Evolutionary conservation across 1,140 invertebrate genomes (phyloP).

Genomic region (Heliconius nattereri): DNA sequence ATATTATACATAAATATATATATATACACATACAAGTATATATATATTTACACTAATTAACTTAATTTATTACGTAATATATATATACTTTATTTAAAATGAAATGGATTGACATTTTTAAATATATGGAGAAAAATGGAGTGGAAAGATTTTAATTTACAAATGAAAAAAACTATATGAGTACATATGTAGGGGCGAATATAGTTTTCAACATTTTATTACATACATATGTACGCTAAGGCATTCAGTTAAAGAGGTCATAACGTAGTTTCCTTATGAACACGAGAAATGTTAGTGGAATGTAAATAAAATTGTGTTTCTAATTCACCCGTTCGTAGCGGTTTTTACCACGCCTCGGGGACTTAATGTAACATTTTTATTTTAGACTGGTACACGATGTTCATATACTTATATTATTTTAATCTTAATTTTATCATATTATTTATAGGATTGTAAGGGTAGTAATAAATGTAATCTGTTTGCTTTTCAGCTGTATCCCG

Average conservation of each 20-base stretch:
- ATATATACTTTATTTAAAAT: too few species aligned
- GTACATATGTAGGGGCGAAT: neutral
- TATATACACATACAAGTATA: too few species aligned
- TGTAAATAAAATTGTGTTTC: constrained; percentile 23
- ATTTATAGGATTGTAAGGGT: too few species aligned
- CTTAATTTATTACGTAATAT: too few species aligned
- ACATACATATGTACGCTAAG: neutral
- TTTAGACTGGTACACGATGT: neutral
- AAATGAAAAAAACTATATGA: neutral
- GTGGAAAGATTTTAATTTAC: neutral
- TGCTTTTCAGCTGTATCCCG: too few species aligned
- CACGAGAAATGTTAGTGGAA: constrained; percentile 17
- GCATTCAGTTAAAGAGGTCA: constrained; percentile 15
- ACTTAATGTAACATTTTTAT: constrained; percentile 2
- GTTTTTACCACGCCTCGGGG: constrained; percentile 8
- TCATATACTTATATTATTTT: neutral
- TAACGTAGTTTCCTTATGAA: constrained; percentile 14
- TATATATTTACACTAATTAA: too few species aligned
- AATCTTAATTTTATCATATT: neutral
- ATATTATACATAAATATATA: neutral
- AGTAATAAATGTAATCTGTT: too few species aligned
- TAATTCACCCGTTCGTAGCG: constrained; percentile 13
- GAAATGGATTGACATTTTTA: neutral
- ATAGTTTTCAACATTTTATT: constrained; percentile 6
- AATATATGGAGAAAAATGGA: neutral